phyloP scores from a whole-genome alignment of 2,113 vertebrate species.

The Morone saxatilis region DNA sequence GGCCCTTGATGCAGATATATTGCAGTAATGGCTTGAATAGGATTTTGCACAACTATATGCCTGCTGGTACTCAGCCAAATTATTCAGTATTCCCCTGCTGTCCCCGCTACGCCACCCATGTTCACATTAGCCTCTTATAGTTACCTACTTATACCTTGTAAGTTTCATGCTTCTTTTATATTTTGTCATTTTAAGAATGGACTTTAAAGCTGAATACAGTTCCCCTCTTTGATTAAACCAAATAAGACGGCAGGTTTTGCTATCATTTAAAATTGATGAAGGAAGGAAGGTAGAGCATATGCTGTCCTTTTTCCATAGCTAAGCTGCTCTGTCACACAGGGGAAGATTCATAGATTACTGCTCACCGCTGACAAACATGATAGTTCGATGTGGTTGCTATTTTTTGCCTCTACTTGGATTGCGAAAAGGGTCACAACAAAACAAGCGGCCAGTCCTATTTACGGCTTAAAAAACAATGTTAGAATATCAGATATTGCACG shows the following conservation, averaged over 20 bases:
- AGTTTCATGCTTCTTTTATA: slow-evolving; percentile 21
- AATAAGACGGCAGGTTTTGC: slow-evolving; percentile 24
- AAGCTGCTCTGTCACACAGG: slow-evolving; percentile 16
- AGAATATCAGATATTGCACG: slow-evolving; percentile 16
- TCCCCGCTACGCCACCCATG: slow-evolving; percentile 9
- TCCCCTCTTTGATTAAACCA: slow-evolving; percentile 16
- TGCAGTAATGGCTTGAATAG: slow-evolving; percentile 44
- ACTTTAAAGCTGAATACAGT: slow-evolving; percentile 12
- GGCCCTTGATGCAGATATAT: slow-evolving; percentile 39
- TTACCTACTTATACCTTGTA: background rate
- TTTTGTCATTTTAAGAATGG: background rate
- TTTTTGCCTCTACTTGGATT: slow-evolving; percentile 51
- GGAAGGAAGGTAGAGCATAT: background rate
- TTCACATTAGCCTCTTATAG: background rate
- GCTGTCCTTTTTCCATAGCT: background rate
- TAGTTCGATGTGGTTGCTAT: slow-evolving; percentile 38
- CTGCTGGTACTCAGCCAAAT: slow-evolving; percentile 41
- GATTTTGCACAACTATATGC: slow-evolving; percentile 49
- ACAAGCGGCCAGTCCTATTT: slow-evolving; percentile 52
- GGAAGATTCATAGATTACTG: slow-evolving; percentile 30
- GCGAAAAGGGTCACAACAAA: slow-evolving; percentile 52
- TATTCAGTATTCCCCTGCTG: slow-evolving; percentile 39
- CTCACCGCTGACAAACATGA: slow-evolving; percentile 47
- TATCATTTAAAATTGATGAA: slow-evolving; percentile 27
- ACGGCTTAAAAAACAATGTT: slow-evolving; percentile 45